phyloP scores from a whole-genome alignment of 2,113 vertebrate species.

The Peucedramus taeniatus region DNA sequence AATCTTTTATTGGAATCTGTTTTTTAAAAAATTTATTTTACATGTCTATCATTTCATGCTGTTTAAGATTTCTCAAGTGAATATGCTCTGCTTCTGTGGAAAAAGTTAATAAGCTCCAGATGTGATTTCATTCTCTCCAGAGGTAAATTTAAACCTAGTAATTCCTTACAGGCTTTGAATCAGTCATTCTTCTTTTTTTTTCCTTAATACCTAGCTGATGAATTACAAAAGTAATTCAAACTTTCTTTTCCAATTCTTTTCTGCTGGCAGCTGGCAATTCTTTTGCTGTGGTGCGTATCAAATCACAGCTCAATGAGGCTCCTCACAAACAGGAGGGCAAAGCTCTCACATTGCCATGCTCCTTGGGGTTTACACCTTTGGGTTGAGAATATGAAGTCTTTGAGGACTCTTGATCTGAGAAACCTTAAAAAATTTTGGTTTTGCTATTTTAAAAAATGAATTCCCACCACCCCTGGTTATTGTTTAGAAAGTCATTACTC shows the following conservation, averaged over 20 bases:
- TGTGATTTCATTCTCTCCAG: constrained; percentile 8
- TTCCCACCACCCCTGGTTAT: background rate
- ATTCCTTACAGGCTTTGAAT: background rate
- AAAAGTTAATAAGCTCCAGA: constrained; percentile 40
- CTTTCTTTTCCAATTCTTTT: background rate
- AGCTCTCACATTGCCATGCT: rapidly evolving
- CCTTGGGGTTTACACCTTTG: background rate
- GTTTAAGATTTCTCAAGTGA: constrained; percentile 37
- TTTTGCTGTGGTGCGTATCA: background rate
- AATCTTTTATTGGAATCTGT: background rate
- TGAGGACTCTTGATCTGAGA: background rate
- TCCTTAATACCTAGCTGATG: background rate
- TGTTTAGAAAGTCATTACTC: background rate
- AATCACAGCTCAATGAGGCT: background rate
- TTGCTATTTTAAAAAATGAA: background rate
- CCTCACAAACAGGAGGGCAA: background rate
- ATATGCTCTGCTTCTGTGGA: constrained; percentile 13
- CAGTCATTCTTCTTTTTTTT: background rate
- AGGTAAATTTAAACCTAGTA: constrained; percentile 18
- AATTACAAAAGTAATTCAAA: background rate
- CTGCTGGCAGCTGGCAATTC: background rate
- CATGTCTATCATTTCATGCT: background rate
- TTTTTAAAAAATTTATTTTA: background rate
- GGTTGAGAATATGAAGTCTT: background rate
- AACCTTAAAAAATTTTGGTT: background rate